A percentile compares a stretch with the other conserved stretches of the same genome.
phyloP scores from a whole-genome alignment of 2,888 invertebrate species.

The Cistogaster globosa region DNA sequence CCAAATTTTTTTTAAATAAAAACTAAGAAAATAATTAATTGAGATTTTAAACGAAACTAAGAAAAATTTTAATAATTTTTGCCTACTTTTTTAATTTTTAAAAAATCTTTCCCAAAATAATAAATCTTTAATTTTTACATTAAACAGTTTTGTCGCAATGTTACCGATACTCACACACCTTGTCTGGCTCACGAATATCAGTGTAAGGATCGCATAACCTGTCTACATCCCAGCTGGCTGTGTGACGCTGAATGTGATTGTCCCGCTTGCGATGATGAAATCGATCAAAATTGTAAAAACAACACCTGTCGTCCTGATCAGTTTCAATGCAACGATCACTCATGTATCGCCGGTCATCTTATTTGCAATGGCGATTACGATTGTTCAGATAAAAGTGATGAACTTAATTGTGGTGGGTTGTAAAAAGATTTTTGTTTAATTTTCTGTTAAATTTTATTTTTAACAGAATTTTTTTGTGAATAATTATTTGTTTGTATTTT shows the following conservation, averaged over 20 bases:
- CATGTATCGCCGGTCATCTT: constrained; percentile 91
- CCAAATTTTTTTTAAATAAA: no score
- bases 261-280: constrained; percentile 91
- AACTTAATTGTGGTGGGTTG: constrained; percentile 90
- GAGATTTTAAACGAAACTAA: no score
- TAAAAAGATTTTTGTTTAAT: background rate
- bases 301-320: constrained; percentile 93
- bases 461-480: no score
- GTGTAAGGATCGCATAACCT: constrained; percentile 91
- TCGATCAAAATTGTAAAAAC: constrained; percentile 86
- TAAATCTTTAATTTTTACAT: background rate
- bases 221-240: constrained; percentile 91
- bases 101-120: background rate
- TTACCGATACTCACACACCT: constrained; percentile 84
- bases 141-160: constrained; percentile 86
- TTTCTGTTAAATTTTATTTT: background rate
- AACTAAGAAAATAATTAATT: no score
- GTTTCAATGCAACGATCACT: constrained; percentile 92
- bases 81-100: background rate
- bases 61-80: background rate
- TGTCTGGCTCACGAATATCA: constrained; percentile 90
- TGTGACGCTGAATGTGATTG: constrained; percentile 94
- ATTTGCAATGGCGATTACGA: constrained; percentile 92
- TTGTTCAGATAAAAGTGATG: constrained; percentile 93
- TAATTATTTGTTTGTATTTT: background rate